Conservation (phyloP, 2,113 vertebrate genomes). For the Probosciger aterrimus region DNA sequence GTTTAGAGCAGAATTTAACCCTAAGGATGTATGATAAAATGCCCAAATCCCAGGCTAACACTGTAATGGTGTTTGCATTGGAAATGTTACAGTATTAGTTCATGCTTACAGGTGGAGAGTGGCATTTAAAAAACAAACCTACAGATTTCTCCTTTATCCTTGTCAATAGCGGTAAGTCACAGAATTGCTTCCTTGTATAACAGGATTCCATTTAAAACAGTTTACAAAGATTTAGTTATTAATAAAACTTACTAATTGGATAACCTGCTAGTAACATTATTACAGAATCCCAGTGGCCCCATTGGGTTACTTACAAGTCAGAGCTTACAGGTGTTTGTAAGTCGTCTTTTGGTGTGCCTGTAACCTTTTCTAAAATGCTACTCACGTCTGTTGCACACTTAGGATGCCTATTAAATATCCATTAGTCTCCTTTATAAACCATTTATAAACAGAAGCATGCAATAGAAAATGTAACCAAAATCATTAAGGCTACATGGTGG, state of each 20-base stretch:
- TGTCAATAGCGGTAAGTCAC: not conserved
- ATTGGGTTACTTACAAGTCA: not conserved
- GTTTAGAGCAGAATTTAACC: not conserved
- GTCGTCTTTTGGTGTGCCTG: not conserved
- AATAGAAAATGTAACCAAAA: constrained; percentile 26
- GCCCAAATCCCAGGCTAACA: not conserved
- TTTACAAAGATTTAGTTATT: not conserved
- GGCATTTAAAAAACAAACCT: not conserved
- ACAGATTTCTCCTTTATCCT: not conserved
- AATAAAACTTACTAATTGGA: not conserved
- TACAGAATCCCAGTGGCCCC: not conserved
- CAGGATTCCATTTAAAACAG: not conserved
- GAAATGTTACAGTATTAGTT: not conserved
- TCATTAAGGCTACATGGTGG: constrained; percentile 8
- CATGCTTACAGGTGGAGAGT: not conserved
- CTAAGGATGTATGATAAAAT: not conserved
- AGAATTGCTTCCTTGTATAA: not conserved
- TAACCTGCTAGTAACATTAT: not conserved
- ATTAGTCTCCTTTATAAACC: constrained; percentile 25
- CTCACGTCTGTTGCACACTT: not conserved
- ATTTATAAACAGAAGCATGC: constrained; percentile 23
- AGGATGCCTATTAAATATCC: constrained; percentile 28
- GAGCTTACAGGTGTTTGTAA: not conserved
- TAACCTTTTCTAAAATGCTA: not conserved
- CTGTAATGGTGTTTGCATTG: not conserved